Percentiles rank a stretch among this genome's conserved stretches.
Evolutionary conservation across 2,113 vertebrate genomes (phyloP).

Genomic region (Antigone vipio): DNA sequence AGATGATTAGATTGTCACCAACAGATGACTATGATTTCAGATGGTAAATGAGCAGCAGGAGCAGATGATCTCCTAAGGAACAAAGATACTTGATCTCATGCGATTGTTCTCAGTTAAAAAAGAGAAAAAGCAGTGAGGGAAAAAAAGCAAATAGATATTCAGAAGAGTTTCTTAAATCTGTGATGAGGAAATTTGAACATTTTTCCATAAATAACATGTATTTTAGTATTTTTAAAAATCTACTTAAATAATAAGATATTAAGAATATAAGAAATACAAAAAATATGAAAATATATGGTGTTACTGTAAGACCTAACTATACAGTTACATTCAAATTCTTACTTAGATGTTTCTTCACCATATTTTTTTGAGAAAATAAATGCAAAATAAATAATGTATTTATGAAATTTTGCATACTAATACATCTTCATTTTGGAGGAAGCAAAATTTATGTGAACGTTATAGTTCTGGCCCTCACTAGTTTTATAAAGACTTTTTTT

Average conservation of each 20-base stretch:
- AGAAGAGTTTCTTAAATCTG: background rate
- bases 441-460: background rate
- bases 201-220: background rate
- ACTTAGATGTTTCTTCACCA: background rate
- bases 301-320: background rate
- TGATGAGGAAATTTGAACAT: background rate
- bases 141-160: background rate
- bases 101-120: background rate
- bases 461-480: background rate
- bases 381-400: background rate
- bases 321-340: background rate
- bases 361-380: background rate
- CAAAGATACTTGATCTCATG: slow-evolving; percentile 56
- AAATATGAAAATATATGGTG: background rate
- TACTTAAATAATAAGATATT: background rate
- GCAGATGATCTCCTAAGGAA: slow-evolving; percentile 60
- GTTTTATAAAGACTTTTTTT: background rate
- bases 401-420: background rate
- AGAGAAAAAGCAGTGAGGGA: background rate
- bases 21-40: slow-evolving; percentile 71
- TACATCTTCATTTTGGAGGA: background rate
- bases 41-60: slow-evolving; percentile 69
- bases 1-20: slow-evolving; percentile 64
- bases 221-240: background rate
- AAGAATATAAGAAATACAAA: background rate